Conservation (phyloP, 2,113 vertebrate genomes). For the Anhinga anhinga region DNA sequence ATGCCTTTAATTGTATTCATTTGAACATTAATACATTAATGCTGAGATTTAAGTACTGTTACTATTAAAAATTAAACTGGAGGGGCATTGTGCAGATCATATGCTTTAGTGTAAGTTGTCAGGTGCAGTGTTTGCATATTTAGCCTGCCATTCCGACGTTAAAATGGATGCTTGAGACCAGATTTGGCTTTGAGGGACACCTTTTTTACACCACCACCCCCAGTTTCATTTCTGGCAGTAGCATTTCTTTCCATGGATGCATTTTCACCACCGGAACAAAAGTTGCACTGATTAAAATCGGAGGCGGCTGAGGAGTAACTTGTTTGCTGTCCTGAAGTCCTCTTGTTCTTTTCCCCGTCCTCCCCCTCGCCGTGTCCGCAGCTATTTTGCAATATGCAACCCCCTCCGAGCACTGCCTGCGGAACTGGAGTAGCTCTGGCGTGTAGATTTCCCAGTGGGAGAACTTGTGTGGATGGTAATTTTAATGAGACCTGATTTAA, state of each 20-base stretch:
- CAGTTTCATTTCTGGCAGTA: background rate
- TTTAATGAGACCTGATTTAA: slow-evolving; percentile 76
- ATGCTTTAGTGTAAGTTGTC: slow-evolving; percentile 43
- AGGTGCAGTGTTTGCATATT: slow-evolving; percentile 52
- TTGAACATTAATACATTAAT: slow-evolving; percentile 69
- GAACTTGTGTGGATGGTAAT: slow-evolving; percentile 72
- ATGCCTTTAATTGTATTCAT: slow-evolving; percentile 64
- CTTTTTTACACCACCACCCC: background rate
- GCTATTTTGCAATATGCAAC: slow-evolving; percentile 62
- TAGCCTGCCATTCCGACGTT: background rate
- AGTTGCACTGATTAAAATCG: slow-evolving; percentile 15
- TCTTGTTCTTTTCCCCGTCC: slow-evolving; percentile 4
- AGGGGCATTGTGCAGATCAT: slow-evolving; percentile 30
- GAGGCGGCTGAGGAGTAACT: slow-evolving; percentile 22
- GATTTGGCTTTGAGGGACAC: background rate
- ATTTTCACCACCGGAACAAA: background rate
- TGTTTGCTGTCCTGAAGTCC: slow-evolving; percentile 44
- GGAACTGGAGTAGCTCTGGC: slow-evolving; percentile 69
- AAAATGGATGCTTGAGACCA: background rate
- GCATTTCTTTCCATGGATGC: background rate
- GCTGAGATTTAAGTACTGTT: slow-evolving; percentile 61
- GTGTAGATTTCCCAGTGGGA: slow-evolving; percentile 70
- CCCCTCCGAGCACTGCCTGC: slow-evolving; percentile 63
- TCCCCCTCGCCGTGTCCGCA: background rate
- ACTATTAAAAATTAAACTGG: slow-evolving; percentile 70